phyloP scores from a whole-genome alignment of 2,797 vertebrate species.

The Diplodus puntazzo region DNA sequence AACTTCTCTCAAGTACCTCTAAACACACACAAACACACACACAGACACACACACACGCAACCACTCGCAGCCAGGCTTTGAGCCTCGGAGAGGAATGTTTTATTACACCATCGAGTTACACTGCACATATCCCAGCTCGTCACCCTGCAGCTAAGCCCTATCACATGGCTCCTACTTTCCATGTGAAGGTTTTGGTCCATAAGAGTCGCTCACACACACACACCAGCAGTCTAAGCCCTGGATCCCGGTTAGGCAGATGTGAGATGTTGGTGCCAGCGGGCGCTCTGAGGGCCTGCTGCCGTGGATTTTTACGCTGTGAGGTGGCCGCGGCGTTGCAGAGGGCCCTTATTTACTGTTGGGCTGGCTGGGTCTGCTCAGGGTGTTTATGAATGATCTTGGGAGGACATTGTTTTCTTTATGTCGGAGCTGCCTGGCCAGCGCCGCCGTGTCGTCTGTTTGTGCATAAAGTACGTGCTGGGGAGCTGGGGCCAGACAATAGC shows the following conservation, averaged over 20 bases:
- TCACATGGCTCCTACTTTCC: conserved; percentile 80
- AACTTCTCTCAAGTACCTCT: conserved; percentile 83
- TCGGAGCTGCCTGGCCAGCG: conserved; percentile 78
- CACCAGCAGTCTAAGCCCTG: conserved; percentile 55
- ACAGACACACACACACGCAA: conserved; percentile 35
- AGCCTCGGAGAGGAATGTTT: conserved; percentile 79
- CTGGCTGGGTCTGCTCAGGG: conserved; percentile 55
- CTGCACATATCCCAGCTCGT: conserved; percentile 79
- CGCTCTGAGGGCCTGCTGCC: conserved; percentile 58
- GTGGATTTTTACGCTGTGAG: conserved; percentile 69
- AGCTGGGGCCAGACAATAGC: conserved; percentile 83
- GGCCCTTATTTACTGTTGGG: conserved; percentile 78
- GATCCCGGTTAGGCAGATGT: conserved; percentile 78
- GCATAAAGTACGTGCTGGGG: conserved; percentile 85
- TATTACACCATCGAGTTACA: conserved; percentile 77
- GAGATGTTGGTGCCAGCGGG: conserved; percentile 66
- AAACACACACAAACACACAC: conserved; percentile 61
- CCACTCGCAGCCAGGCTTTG: conserved; percentile 61
- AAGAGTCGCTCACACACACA: conserved; percentile 63
- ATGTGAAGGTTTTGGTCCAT: conserved; percentile 72
- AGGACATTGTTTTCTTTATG: conserved; percentile 86
- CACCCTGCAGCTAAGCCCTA: conserved; percentile 81
- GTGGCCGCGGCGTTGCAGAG: conserved; percentile 49
- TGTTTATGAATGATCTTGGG: conserved; percentile 83
- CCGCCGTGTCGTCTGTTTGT: conserved; percentile 83